Evolutionary conservation across 2,113 vertebrate genomes (phyloP), one percentile per base, ranked within the genome.

Genomic region (Hiodon tergisus): DNA sequence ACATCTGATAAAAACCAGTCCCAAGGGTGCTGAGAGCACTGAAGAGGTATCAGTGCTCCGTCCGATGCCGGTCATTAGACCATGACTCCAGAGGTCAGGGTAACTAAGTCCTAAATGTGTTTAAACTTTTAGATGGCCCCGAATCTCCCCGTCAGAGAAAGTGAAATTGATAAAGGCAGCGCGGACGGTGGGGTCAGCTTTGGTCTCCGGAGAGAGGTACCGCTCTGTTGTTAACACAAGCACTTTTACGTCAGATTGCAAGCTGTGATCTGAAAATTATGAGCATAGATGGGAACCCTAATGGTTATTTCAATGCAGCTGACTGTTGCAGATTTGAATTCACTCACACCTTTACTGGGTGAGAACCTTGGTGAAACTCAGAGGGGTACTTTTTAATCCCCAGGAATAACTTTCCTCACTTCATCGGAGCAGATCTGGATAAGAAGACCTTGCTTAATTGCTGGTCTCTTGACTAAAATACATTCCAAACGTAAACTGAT

Each of bases 1-100:
- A 77, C 75, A 79, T 78, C 74, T 79, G 80, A 81, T 84, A 86
- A 88, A 80, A 83, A 81, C 79, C 84, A 82, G 84, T 87, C 84
- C 47, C 77, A 74, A 72, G 85, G 86, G 84, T 80, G 70, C 58
- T 85, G 81, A 78, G 82, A 82, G 78, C 85, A 83, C 82, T 83
- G 85, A 78, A 69, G 74, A 84, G 83, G 82, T 80, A 82, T 85
- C 85, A 86, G 83, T 86, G 80, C 81, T 86, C 81, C 76, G 53
- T 87, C 83, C 85, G 82, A 76, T 76, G 81, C 84, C 83, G 85
- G 87, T 89, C 87, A 90, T 90, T 90, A 90, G 89, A 87, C 80
- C 80, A 77, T 71, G 84, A 86, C 86, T 86, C 81, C 83, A 77
- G 81, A 82, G 85, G 85, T 85, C 85, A 88, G 81, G 83, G 82